These are phyloP conservation scores for Pseudochromis fuscus DNA, from an alignment of 2,797 vertebrate species.

Conservation along the genomic window DNA sequence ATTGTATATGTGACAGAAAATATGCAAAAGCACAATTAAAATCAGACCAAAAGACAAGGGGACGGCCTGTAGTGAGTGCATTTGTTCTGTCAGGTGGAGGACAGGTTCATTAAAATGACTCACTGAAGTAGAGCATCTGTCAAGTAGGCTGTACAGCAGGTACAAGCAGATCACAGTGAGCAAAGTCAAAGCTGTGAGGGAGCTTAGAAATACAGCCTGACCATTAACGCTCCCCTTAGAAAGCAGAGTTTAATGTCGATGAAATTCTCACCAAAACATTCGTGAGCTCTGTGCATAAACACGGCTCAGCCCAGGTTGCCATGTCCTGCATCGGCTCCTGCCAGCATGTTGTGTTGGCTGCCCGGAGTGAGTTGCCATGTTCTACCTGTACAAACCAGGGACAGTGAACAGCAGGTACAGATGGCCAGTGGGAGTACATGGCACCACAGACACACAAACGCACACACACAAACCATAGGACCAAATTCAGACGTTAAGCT, in stretches of 20 bases:
- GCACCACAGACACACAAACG: constrained; percentile 50
- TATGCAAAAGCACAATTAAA: no score
- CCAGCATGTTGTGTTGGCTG: constrained; percentile 36
- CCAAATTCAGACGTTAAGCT: constrained; percentile 15
- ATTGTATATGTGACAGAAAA: no score
- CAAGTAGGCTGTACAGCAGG: constrained; percentile 11
- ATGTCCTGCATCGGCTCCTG: no score
- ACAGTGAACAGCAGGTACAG: constrained; percentile 71
- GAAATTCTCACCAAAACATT: constrained; percentile 7
- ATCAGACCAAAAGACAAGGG: neutral
- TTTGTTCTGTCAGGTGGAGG: constrained; percentile 1
- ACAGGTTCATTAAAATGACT: constrained; percentile 9
- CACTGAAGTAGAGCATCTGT: constrained; percentile 16
- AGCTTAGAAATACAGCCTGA: neutral
- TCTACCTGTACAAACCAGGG: constrained; percentile 57
- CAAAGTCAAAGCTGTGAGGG: neutral
- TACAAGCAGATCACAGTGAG: neutral
- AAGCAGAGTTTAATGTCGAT: neutral
- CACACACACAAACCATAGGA: constrained; percentile 34
- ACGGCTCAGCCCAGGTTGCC: constrained; percentile 17
- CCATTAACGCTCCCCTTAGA: constrained; percentile 5
- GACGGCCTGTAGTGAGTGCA: neutral
- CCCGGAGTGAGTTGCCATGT: neutral
- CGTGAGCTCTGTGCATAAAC: constrained; percentile 5
- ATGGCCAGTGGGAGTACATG: constrained; percentile 74